Conservation (phyloP, 2,888 invertebrate species). For the Amphimallon solstitiale region DNA sequence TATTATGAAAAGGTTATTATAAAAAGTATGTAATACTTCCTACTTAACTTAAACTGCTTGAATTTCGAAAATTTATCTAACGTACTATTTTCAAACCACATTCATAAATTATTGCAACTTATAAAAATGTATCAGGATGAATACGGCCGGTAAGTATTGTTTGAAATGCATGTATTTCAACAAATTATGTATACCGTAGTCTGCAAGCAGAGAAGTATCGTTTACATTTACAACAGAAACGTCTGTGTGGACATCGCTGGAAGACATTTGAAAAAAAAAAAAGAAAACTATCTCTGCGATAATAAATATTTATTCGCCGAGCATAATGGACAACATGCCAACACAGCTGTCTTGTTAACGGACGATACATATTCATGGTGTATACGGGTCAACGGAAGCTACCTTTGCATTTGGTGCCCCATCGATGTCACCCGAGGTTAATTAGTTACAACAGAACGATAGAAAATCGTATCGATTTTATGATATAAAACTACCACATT, state of each 20-base stretch:
- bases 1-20: too few species aligned
- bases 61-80: too few species aligned
- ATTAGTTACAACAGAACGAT: constrained; percentile 30
- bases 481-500: too few species aligned
- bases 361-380: constrained; percentile 46
- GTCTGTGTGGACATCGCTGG: background rate
- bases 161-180: background rate
- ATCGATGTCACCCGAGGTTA: constrained; percentile 35
- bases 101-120: too few species aligned
- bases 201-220: background rate
- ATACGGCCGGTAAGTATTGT: too few species aligned
- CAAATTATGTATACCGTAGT: background rate
- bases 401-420: constrained; percentile 38
- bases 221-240: constrained; percentile 14
- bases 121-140: too few species aligned
- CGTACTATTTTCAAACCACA: too few species aligned
- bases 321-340: constrained; percentile 30
- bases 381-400: constrained; percentile 42
- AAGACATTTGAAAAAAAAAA: constrained; percentile 16
- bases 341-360: constrained; percentile 39
- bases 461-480: constrained; percentile 5
- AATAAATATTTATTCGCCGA: constrained; percentile 30
- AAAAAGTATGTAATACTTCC: too few species aligned
- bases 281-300: constrained; percentile 23
- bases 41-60: too few species aligned